phyloP scores from a whole-genome alignment of 2,113 vertebrate species.

The Podilymbus podiceps region DNA sequence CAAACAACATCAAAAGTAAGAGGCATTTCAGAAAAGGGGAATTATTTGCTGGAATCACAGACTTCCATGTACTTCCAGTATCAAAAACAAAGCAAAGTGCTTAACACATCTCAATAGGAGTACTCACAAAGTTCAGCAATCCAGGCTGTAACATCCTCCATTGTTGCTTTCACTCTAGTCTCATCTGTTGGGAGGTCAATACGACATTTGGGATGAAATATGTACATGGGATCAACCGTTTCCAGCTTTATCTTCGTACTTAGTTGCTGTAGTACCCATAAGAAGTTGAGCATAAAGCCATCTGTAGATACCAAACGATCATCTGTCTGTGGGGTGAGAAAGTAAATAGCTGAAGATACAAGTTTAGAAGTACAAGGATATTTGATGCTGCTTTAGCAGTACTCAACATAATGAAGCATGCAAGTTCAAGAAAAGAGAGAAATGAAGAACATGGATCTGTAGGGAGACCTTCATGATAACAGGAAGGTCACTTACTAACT shows the following conservation, averaged over 20 bases:
- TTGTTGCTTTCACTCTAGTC: slow-evolving; percentile 91
- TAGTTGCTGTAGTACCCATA: slow-evolving; percentile 97
- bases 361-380: background rate
- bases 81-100: background rate
- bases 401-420: background rate
- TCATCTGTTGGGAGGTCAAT: slow-evolving; percentile 88
- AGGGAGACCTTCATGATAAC: background rate
- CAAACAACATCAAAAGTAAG: background rate
- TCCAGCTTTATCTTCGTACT: slow-evolving; percentile 98
- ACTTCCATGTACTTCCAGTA: background rate
- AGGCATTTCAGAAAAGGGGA: background rate
- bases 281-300: slow-evolving; percentile 98
- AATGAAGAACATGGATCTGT: accelerated
- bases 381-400: background rate
- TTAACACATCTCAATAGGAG: accelerated
- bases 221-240: slow-evolving; percentile 95
- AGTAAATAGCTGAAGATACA: background rate
- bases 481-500: background rate
- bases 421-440: background rate
- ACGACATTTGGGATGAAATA: slow-evolving; percentile 94
- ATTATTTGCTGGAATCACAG: background rate
- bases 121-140: slow-evolving; percentile 88
- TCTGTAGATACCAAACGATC: slow-evolving; percentile 96
- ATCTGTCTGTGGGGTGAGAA: slow-evolving; percentile 81
- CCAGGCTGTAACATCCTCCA: slow-evolving; percentile 93